Percentiles rank a stretch among this genome's conserved stretches.
Evolutionary conservation across 2,113 vertebrate species (phyloP).

Genomic region (Xenopus tropicalis): UCB_Xtro_10.0 CM004444.2:76903001-76903500

Average conservation of each 20-base stretch:
- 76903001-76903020: no score
- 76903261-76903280: conserved; percentile 74
- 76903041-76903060: no score
- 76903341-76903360: conserved; percentile 95
- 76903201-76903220: no score
- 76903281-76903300: conserved; percentile 98
- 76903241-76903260: conserved; percentile 51
- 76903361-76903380: conserved; percentile 82
- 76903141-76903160: no score
- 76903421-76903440: conserved; percentile 92
- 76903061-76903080: no score
- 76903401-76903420: conserved; percentile 94
- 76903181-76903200: no score
- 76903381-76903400: conserved; percentile 97
- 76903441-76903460: conserved; percentile 99
- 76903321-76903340: conserved; percentile 97
- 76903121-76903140: no score
- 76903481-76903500: conserved; percentile 96
- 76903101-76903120: no score
- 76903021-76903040: no score
- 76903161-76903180: no score
- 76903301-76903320: conserved; percentile 98
- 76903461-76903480: conserved; percentile 95
- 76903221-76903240: neutral
- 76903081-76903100: no score